Evolutionary conservation across 37 sponge, comb jelly and placozoan genomes (phyloP), one percentile per base, ranked within the genome.

Genomic region (Corticium candelabrum): DNA sequence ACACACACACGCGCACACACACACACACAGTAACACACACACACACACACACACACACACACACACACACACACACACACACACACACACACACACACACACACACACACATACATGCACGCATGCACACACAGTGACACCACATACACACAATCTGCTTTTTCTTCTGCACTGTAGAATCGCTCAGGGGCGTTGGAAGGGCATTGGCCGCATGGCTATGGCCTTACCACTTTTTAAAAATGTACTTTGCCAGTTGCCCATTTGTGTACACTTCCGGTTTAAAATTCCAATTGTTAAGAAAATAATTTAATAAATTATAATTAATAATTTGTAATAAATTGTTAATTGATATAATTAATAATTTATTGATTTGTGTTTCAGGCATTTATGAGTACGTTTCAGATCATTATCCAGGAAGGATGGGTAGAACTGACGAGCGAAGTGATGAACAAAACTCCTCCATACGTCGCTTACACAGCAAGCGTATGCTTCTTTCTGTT

Each of bases 51-150:
- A 3, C 74, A 74, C 74, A 74, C 74, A 74, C 74, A 74, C 74
- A 74, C 74, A 74, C 74, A 74, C 74, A 74, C 74, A 74, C 74
- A 74, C 74, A 74, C 74, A 74, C 74, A 74, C 74, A 74, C 74
- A 74, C 74, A 74, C 74, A 74, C 74, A 74, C 74, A 74, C 74
- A 74, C 74, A 74, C 74, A 74, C 74, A 74, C 74, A 74, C 74
- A 74, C 74, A 74, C 74, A 74, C 74, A 74, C 74, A 74, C 35
- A 74, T 37, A 74, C 74, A 74, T 37, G 36, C 74, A 74, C 74
- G 36, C 74, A 74, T 37, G 36, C 74, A 74, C 36, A 3, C 74
- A 74, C 76, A 5, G 1, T 79, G 80, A 40, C 40, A 68, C 40
- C 80, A 79, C 68, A 30, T 40, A 32, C 40, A 2, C 40, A 79